Percentiles rank a stretch among this genome's conserved stretches.
phyloP scores from a whole-genome alignment of 2,113 vertebrate genomes.

The Oreochromis aureus region DNA sequence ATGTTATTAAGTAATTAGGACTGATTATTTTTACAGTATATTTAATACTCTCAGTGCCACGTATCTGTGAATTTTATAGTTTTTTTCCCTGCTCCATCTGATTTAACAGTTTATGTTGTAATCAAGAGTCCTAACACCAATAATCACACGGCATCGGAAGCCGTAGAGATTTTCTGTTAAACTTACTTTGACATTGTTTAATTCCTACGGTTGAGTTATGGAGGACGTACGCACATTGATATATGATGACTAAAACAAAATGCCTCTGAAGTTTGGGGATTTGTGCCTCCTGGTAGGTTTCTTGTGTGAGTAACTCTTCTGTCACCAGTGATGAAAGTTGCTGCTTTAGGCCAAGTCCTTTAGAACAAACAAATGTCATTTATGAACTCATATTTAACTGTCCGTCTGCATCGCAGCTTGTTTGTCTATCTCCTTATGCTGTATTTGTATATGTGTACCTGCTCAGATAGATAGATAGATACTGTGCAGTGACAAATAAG shows the following conservation, averaged over 20 bases:
- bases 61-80: conserved; percentile 2
- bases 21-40: not conserved
- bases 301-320: conserved; percentile 48
- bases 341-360: conserved; percentile 46
- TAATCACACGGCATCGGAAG: not conserved
- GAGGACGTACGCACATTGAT: conserved; percentile 18
- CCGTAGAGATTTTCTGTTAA: not conserved
- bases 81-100: not conserved
- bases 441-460: not conserved
- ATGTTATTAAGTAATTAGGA: conserved; percentile 30
- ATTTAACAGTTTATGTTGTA: conserved; percentile 10
- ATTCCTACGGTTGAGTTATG: conserved; percentile 25
- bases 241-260: conserved; percentile 48
- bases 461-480: conserved; percentile 6
- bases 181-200: conserved; percentile 18
- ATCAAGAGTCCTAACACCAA: conserved; percentile 39
- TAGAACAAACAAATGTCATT: conserved; percentile 58
- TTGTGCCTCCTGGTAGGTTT: conserved; percentile 61
- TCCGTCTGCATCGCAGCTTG: not conserved
- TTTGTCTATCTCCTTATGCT: not conserved
- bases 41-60: not conserved
- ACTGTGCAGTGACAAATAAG: not conserved
- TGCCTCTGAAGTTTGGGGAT: conserved; percentile 32
- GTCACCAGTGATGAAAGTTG: conserved; percentile 39
- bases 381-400: conserved; percentile 28